phyloP scores from a whole-genome alignment of 2,888 invertebrate genomes.

The Epistrophella euchroma region DNA sequence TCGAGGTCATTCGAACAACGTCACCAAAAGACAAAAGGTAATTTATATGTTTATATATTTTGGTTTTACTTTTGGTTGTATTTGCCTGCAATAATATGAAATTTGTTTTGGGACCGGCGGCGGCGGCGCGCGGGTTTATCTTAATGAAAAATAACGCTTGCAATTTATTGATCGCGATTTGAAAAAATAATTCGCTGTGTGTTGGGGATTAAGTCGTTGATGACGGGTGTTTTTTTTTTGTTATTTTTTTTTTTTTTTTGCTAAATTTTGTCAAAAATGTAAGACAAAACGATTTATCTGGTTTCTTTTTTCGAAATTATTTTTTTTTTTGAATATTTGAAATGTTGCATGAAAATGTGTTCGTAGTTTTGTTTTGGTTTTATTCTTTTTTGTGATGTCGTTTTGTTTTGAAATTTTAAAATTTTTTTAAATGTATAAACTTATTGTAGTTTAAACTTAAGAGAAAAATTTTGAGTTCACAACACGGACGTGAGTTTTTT shows the following conservation, averaged over 20 bases:
- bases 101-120: slow-evolving; percentile 50
- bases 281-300: slow-evolving; percentile 25
- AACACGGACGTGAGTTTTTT: slow-evolving; percentile 24
- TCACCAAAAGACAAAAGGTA: slow-evolving; percentile 82
- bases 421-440: not conserved
- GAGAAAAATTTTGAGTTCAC: slow-evolving; percentile 56
- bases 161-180: slow-evolving; percentile 8
- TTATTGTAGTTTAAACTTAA: not conserved
- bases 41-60: slow-evolving; percentile 33
- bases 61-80: slow-evolving; percentile 36
- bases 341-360: slow-evolving; percentile 38
- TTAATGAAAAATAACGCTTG: slow-evolving; percentile 57
- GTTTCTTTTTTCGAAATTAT: slow-evolving; percentile 26
- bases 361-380: slow-evolving; percentile 11
- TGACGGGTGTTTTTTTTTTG: slow-evolving; percentile 54
- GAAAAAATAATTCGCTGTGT: slow-evolving; percentile 22
- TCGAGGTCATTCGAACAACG: slow-evolving; percentile 89
- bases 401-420: slow-evolving; percentile 37
- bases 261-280: slow-evolving; percentile 34
- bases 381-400: slow-evolving; percentile 12
- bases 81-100: slow-evolving; percentile 65
- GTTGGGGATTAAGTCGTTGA: slow-evolving; percentile 70
- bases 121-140: slow-evolving; percentile 53
- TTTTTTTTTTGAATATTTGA: slow-evolving; percentile 27
- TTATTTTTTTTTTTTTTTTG: not conserved